Conservation (phyloP, 2,888 invertebrate genomes). For the Noctua janthina region DNA sequence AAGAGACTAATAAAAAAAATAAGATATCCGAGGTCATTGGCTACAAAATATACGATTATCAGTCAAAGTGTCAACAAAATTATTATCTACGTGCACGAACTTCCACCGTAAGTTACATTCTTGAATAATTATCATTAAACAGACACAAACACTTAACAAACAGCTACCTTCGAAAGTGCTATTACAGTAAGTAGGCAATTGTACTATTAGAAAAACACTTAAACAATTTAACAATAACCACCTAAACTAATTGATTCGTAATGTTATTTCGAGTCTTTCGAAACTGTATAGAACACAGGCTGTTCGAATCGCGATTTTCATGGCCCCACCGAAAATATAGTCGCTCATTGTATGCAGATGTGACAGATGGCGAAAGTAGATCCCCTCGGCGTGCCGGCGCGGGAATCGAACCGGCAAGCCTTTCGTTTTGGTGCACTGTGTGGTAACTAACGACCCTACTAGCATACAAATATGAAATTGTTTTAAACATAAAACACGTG, state of each 20-base stretch:
- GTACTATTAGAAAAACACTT: conserved; percentile 50
- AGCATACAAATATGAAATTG: conserved; percentile 55
- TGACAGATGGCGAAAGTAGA: conserved; percentile 86
- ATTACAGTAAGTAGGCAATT: conserved; percentile 51
- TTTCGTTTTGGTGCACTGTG: conserved; percentile 73
- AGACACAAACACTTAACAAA: conserved; percentile 42
- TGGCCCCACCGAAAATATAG: conserved; percentile 67
- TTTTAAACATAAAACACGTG: conserved; percentile 38
- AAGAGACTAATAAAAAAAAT: background rate
- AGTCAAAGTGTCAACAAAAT: background rate
- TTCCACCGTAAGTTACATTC: background rate
- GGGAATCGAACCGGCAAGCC: conserved; percentile 86
- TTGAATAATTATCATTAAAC: background rate
- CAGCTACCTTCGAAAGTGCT: conserved; percentile 11
- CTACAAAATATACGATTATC: background rate
- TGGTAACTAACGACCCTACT: conserved; percentile 68
- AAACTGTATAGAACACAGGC: conserved; percentile 21
- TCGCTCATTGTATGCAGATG: conserved; percentile 86
- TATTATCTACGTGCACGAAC: background rate
- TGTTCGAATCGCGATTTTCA: conserved; percentile 59
- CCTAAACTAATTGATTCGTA: conserved; percentile 54
- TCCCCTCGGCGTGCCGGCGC: conserved; percentile 74
- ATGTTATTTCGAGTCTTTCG: conserved; percentile 36
- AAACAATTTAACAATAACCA: conserved; percentile 49
- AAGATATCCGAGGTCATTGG: background rate